Percentiles rank a stretch among this genome's conserved stretches.
Evolutionary conservation across 1,140 invertebrate species (phyloP).

Genomic region (Bombus picipes): DNA sequence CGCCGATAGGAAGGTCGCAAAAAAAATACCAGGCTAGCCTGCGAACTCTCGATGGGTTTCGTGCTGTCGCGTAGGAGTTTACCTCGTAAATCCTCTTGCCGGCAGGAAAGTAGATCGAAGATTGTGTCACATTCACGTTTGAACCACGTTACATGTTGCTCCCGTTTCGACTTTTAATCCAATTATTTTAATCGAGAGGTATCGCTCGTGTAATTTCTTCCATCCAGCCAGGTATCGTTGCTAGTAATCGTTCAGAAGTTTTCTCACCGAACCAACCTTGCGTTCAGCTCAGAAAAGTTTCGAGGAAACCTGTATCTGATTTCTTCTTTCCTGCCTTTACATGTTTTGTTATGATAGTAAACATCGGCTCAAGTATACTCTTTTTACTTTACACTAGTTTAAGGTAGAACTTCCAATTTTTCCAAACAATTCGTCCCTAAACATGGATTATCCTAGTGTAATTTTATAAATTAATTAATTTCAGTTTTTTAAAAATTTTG

Average conservation of each 20-base stretch:
- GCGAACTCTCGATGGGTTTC: slow-evolving; percentile 32
- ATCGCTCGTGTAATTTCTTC: slow-evolving; percentile 40
- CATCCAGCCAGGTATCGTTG: slow-evolving; percentile 16
- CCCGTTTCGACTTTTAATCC: slow-evolving; percentile 48
- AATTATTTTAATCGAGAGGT: slow-evolving; percentile 45
- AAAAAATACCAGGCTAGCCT: slow-evolving; percentile 17
- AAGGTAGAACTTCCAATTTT: too few species aligned
- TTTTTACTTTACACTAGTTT: too few species aligned
- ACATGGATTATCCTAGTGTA: too few species aligned
- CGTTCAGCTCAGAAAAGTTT: background rate
- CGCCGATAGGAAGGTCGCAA: slow-evolving; percentile 54
- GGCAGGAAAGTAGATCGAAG: slow-evolving; percentile 59
- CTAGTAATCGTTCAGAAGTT: slow-evolving; percentile 12
- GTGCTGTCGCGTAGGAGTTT: slow-evolving; percentile 51
- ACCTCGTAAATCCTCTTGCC: slow-evolving; percentile 60
- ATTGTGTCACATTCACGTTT: slow-evolving; percentile 59
- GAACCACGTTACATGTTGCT: slow-evolving; percentile 27
- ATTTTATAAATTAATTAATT: too few species aligned
- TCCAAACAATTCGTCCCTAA: too few species aligned
- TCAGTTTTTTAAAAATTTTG: too few species aligned
- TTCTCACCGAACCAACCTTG: background rate
- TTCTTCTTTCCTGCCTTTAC: too few species aligned
- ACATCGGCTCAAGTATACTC: too few species aligned
- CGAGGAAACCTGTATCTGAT: background rate
- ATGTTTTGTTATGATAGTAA: too few species aligned